A percentile compares a stretch with the other conserved stretches of the same genome.
phyloP scores from a whole-genome alignment of 35 echinoderm and acorn worm genomes.

The Hemicentrotus pulcherrimus region DNA sequence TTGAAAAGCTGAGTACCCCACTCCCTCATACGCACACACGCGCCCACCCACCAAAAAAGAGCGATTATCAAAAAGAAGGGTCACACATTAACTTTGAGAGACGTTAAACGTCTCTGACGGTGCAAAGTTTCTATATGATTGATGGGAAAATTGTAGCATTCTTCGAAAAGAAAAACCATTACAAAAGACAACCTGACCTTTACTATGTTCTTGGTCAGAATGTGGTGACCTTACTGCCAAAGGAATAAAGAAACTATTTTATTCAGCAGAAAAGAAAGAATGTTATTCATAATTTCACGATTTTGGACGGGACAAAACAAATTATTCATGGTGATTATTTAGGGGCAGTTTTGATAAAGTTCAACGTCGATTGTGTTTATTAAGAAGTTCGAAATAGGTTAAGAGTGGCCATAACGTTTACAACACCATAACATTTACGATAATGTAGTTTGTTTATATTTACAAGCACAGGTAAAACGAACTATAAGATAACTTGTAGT shows the following conservation, averaged over 20 bases:
- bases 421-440: neutral
- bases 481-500: too few relatives aligned
- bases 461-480: too few relatives aligned
- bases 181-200: neutral
- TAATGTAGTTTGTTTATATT: neutral
- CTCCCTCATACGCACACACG: neutral
- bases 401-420: neutral
- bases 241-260: neutral
- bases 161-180: neutral
- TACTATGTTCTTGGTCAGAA: neutral
- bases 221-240: neutral
- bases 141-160: neutral
- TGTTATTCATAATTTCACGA: too few relatives aligned
- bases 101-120: neutral
- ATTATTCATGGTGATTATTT: too few relatives aligned
- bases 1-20: neutral
- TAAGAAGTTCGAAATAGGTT: neutral
- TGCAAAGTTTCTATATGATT: neutral
- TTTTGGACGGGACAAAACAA: too few relatives aligned
- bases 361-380: neutral
- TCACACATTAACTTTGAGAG: neutral
- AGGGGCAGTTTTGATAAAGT: too few relatives aligned
- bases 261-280: neutral
- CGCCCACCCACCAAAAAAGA: neutral
- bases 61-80: neutral